phyloP scores from a whole-genome alignment of 1,140 invertebrate species.

The Pseudomyrmex sp. region DNA sequence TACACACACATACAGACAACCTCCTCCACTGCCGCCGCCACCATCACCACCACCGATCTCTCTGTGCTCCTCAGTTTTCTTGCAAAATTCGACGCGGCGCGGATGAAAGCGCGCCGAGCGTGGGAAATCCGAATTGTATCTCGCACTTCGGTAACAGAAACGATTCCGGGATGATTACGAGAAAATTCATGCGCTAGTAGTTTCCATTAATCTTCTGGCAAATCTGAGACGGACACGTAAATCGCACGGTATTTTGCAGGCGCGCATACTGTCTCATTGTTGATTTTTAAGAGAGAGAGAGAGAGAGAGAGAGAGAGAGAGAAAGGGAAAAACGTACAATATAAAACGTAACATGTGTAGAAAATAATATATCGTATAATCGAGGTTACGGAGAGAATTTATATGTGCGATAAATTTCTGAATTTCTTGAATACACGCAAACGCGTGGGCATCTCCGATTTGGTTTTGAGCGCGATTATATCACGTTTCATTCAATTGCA shows the following conservation, averaged over 20 bases:
- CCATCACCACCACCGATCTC: background rate
- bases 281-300: too few relatives aligned
- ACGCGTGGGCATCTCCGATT: conserved; percentile 58
- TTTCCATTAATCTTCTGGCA: background rate
- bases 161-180: background rate
- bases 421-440: conserved; percentile 62
- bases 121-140: conserved; percentile 9
- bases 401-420: conserved; percentile 44
- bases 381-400: background rate
- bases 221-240: background rate
- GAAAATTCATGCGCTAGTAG: background rate
- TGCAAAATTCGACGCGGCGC: conserved; percentile 25
- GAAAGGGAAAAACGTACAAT: too few relatives aligned
- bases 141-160: background rate
- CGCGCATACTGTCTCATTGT: too few relatives aligned
- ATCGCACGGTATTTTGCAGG: too few relatives aligned
- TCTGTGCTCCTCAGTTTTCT: conserved; percentile 11
- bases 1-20: background rate
- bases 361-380: conserved; percentile 6
- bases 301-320: too few relatives aligned
- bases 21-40: background rate
- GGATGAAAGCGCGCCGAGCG: conserved; percentile 19
- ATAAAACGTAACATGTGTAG: too few relatives aligned
- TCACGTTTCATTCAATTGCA: conserved; percentile 55
- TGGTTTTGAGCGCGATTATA: conserved; percentile 39